Conservation (phyloP, 2,888 invertebrate species). For the Lamellibrachia satsuma region DNA sequence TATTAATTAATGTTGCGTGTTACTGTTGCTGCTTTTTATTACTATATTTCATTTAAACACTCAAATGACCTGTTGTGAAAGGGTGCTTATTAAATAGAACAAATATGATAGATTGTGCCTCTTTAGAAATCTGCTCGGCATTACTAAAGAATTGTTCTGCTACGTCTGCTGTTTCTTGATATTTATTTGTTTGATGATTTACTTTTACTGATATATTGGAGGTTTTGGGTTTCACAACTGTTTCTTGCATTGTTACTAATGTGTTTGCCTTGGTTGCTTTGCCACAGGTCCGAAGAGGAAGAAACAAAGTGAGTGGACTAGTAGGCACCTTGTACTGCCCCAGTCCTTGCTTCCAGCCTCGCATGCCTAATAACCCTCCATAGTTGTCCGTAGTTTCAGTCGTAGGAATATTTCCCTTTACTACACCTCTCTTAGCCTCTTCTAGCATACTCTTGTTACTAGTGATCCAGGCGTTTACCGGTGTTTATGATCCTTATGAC, state of each 20-base stretch:
- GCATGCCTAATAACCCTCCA: neutral
- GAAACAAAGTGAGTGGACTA: neutral
- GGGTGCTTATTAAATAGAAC: neutral
- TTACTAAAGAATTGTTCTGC: neutral
- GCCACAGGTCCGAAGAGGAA: neutral
- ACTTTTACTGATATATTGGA: neutral
- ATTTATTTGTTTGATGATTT: neutral
- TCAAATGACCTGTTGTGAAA: neutral
- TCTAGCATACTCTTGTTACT: neutral
- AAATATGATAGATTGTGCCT: neutral
- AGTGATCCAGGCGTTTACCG: neutral
- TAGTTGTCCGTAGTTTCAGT: neutral
- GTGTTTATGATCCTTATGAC: neutral
- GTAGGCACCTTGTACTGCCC: neutral
- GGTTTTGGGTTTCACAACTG: neutral
- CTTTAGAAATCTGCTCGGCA: too few relatives aligned
- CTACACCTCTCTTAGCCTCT: neutral
- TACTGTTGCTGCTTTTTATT: neutral
- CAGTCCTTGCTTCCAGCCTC: neutral
- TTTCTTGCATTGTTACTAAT: neutral
- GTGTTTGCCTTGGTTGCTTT: neutral
- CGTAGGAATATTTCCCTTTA: neutral
- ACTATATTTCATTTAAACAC: neutral
- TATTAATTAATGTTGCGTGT: neutral
- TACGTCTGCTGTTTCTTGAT: neutral